These are phyloP conservation scores for Labeo catla DNA, from an alignment of 2,113 vertebrate species.

Conservation along the genomic window DNA sequence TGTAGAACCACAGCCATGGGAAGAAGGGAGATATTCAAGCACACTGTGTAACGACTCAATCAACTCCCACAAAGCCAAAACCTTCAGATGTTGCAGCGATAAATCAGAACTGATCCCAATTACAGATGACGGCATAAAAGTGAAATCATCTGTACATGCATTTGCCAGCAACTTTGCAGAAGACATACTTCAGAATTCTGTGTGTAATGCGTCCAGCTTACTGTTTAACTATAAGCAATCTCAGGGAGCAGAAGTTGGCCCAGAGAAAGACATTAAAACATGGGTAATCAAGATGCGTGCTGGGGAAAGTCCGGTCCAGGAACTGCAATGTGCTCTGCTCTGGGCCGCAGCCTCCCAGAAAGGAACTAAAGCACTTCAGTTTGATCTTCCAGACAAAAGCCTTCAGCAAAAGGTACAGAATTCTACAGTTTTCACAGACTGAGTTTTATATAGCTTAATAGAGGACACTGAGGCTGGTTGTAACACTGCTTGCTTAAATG, in stretches of 20 bases:
- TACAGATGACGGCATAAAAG: background rate
- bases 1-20: background rate
- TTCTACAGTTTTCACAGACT: background rate
- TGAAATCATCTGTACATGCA: background rate
- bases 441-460: background rate
- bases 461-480: background rate
- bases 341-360: conserved; percentile 59
- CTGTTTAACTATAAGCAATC: conserved; percentile 24
- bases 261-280: background rate
- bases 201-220: conserved; percentile 30
- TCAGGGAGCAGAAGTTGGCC: background rate
- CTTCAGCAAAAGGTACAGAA: conserved; percentile 57
- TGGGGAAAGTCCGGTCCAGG: conserved; percentile 38
- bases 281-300: conserved; percentile 4
- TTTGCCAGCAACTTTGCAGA: conserved; percentile 46
- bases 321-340: conserved; percentile 56
- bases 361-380: conserved; percentile 29
- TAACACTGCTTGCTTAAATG: background rate
- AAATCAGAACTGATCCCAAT: background rate
- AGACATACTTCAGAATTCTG: conserved; percentile 39
- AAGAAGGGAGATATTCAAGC: background rate
- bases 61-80: conserved; percentile 22
- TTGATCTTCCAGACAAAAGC: conserved; percentile 35
- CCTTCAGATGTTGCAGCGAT: background rate
- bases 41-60: background rate